Evolutionary conservation across 2,888 invertebrate genomes (phyloP), one percentile per base, ranked within the genome.

Genomic region (Phrixothrix hirtus): DNA sequence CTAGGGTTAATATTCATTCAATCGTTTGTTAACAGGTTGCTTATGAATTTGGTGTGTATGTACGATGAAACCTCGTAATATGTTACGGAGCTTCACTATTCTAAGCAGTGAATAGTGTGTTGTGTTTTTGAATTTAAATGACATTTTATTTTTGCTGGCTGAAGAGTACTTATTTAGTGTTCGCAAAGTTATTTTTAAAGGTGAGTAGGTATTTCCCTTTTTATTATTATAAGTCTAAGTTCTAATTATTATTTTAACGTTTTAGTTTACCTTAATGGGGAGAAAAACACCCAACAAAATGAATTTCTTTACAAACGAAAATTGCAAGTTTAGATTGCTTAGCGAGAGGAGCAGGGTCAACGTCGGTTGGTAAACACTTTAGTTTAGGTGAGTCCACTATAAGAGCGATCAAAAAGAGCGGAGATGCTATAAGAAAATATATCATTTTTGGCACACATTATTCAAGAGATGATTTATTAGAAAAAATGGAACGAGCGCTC

Each of bases 401-500:
- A 58, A 45, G 60, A 34, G 32, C 58, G 0, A 55, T 62, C 11
- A 58, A 56, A 45, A 56, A 55, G 34, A 54, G 52, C 41, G 58
- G 52, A 46, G 44, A 25, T 13, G 39, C 51, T 38, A 35, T 57
- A 36, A 15, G 13, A 11, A 21, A 16, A 16, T 36, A 55, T 34
- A 49, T 56, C n/a, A 47, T 34, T 30, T 46, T 45, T 25, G 58
- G 48, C 10, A 52, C 57, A 9, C 46, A 36, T 10, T 57, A 58
- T 30, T 43, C 58, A 2, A 43, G 63, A 54, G 45, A 61, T 35
- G 26, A 39, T 46, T 11, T 55, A 4, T 35, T 57, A 31, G 57
- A 60, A 34, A 60, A 55, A 45, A 63, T 38, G 54, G 61, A 63
- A 53, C 55, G 54, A 42, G 55, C 43, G 1, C 53, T 63, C 29